Conservation (phyloP, 1,140 invertebrate species). For the Calosoma granatense region DNA sequence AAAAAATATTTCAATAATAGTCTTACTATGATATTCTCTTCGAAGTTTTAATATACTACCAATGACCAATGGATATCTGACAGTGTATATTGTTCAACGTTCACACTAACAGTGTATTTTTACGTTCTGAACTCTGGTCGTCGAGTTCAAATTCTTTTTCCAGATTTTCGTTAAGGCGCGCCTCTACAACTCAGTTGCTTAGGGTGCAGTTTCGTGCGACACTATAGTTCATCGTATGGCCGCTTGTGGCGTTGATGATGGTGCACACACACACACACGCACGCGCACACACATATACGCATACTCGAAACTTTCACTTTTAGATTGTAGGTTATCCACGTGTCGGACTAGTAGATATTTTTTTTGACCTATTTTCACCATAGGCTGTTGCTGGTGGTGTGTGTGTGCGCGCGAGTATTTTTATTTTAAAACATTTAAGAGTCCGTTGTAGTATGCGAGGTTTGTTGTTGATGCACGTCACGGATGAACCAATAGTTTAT, state of each 20-base stretch:
- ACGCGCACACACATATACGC: background rate
- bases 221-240: background rate
- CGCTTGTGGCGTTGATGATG: background rate
- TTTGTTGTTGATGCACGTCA: too few relatives aligned
- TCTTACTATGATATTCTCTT: too few relatives aligned
- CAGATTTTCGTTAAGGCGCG: too few relatives aligned
- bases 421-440: background rate
- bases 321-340: conserved; percentile 6
- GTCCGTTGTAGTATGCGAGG: too few relatives aligned
- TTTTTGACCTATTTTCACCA: conserved; percentile 5
- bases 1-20: too few relatives aligned
- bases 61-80: too few relatives aligned
- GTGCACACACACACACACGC: background rate
- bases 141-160: background rate
- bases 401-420: background rate
- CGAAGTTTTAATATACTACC: too few relatives aligned
- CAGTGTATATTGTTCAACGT: too few relatives aligned
- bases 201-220: background rate
- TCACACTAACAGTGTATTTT: background rate
- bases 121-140: background rate
- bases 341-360: background rate
- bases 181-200: too few relatives aligned
- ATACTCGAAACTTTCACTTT: background rate
- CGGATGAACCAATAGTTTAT: too few relatives aligned
- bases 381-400: too few relatives aligned